Conservation (phyloP, 2,888 invertebrate species). For the Philaethria dido region DNA sequence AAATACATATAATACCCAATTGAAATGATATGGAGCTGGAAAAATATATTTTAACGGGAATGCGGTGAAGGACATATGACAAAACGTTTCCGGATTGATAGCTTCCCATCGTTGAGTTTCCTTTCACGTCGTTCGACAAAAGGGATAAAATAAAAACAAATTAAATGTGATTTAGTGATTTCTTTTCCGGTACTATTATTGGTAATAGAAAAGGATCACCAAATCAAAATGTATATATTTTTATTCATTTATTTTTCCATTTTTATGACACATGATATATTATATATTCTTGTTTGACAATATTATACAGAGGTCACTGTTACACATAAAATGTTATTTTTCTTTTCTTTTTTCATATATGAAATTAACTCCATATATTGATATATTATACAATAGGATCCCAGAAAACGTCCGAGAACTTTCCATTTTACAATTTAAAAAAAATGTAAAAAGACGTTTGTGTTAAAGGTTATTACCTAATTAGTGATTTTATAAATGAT, state of each 20-base stretch:
- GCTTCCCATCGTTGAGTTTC: slow-evolving; percentile 12
- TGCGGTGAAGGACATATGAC: slow-evolving; percentile 10
- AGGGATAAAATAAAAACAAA: slow-evolving; percentile 20
- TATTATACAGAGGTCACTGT: too few species aligned
- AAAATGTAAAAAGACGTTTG: too few species aligned
- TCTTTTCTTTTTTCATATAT: too few species aligned
- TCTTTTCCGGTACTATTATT: background rate
- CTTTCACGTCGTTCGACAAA: slow-evolving; percentile 9
- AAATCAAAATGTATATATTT: background rate
- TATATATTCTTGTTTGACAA: background rate
- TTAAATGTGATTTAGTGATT: slow-evolving; percentile 19
- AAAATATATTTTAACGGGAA: slow-evolving; percentile 12
- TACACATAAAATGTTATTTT: too few species aligned
- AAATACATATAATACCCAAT: background rate
- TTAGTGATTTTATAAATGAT: too few species aligned
- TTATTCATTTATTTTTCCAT: too few species aligned
- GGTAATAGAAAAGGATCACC: background rate
- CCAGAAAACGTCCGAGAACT: too few species aligned
- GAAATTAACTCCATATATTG: too few species aligned
- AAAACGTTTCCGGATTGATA: slow-evolving; percentile 23
- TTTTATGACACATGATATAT: background rate
- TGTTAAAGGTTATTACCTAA: too few species aligned
- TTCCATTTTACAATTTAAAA: too few species aligned
- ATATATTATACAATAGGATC: too few species aligned
- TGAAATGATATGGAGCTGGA: background rate